These are phyloP conservation scores for Cepphus grylle DNA, from an alignment of 2,113 vertebrate species.

Conservation along the genomic window DNA sequence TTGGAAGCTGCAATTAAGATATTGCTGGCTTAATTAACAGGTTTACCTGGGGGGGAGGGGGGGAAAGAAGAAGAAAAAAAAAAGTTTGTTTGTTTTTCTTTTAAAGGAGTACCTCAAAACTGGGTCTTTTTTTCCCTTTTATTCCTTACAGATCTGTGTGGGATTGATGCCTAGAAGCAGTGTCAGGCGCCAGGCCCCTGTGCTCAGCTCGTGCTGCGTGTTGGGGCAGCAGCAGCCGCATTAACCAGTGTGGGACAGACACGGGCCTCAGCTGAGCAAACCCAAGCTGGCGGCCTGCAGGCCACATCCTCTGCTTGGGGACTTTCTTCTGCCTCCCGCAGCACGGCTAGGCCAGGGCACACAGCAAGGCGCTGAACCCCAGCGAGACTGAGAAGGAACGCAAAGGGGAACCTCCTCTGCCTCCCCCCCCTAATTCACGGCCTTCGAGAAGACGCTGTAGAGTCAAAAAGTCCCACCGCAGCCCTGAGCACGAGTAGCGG, in stretches of 20 bases:
- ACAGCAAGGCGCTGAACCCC: background rate
- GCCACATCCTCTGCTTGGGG: background rate
- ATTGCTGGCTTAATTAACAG: background rate
- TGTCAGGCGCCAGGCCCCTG: accelerated
- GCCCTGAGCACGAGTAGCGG: background rate
- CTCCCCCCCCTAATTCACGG: background rate
- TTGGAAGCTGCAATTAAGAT: background rate
- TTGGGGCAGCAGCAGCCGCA: background rate
- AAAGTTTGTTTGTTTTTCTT: background rate
- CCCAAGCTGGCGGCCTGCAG: background rate
- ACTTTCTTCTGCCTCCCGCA: background rate
- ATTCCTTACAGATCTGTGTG: background rate
- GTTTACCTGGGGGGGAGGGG: background rate
- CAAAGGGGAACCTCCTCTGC: background rate
- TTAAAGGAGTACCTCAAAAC: background rate
- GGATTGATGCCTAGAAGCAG: background rate
- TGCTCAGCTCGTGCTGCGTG: accelerated
- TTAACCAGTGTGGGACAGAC: background rate
- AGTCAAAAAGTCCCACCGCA: background rate
- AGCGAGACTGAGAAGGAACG: accelerated
- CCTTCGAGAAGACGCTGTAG: background rate
- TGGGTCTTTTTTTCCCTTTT: background rate
- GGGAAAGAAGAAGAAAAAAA: no score
- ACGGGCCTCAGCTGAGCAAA: background rate
- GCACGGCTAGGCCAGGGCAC: accelerated